phyloP scores from a whole-genome alignment of 37 sponge, comb jelly and placozoan species.

The Aplysina aerophoba region DNA sequence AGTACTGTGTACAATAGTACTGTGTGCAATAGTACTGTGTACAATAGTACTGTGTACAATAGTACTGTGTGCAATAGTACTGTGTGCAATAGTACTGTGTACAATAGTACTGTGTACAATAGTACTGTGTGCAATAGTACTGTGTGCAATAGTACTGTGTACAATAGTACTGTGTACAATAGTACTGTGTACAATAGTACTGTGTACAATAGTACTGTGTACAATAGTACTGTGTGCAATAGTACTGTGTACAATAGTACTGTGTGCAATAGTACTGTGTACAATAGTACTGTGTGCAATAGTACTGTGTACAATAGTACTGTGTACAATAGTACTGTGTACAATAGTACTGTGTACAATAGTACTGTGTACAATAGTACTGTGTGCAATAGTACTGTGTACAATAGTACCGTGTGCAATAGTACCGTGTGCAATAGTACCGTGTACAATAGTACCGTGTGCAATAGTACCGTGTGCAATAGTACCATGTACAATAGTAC shows the following conservation, averaged over 20 bases:
- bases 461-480: not conserved
- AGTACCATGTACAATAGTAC: not conserved
- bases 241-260: not conserved
- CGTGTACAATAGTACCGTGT: not conserved
- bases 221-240: no score
- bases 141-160: not conserved
- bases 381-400: not conserved
- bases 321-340: not conserved
- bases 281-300: no score
- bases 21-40: not conserved
- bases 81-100: not conserved
- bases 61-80: not conserved
- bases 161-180: no score
- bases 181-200: not conserved
- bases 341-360: no score
- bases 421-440: not conserved
- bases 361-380: not conserved
- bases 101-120: no score
- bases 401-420: no score
- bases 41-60: no score
- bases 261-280: not conserved
- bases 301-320: not conserved
- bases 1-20: not conserved
- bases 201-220: not conserved
- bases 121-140: not conserved